Conservation (phyloP, 2,888 invertebrate genomes). For the Hypsopygia costalis region DNA sequence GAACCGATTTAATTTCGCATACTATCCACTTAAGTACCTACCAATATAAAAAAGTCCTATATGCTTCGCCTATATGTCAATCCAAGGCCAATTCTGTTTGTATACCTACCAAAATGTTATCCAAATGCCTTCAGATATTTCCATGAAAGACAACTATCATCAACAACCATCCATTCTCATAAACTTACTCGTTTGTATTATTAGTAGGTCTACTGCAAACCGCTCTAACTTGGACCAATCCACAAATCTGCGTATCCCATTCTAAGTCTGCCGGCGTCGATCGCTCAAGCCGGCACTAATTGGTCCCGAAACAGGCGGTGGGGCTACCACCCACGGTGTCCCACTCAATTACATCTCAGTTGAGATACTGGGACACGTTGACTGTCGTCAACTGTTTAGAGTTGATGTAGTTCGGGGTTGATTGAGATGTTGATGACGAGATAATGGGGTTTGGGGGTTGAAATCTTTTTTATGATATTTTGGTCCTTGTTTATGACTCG, state of each 20-base stretch:
- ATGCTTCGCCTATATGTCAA: no score
- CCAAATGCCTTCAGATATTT: no score
- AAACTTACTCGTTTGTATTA: no score
- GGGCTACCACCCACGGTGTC: constrained; percentile 24
- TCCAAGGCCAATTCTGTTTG: no score
- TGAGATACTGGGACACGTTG: constrained; percentile 9
- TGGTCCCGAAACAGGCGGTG: constrained; percentile 25
- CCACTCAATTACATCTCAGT: constrained; percentile 33
- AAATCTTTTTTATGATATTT: not conserved
- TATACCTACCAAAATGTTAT: no score
- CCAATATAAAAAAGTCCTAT: no score
- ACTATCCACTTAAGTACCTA: no score
- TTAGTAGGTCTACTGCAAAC: no score
- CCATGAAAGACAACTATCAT: no score
- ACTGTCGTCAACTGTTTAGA: constrained; percentile 23
- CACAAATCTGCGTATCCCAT: constrained; percentile 1
- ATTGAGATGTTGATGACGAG: not conserved
- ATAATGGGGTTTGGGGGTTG: not conserved
- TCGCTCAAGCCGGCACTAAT: constrained; percentile 40
- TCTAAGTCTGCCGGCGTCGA: constrained; percentile 28
- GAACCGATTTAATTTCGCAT: no score
- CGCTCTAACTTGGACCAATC: constrained; percentile 23
- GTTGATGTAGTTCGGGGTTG: constrained; percentile 5
- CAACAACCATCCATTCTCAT: no score
- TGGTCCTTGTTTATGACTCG: no score